Percentiles rank a stretch among this genome's conserved stretches.
Conservation (phyloP, 1,140 invertebrate genomes). For the Atta cephalotes region DNA sequence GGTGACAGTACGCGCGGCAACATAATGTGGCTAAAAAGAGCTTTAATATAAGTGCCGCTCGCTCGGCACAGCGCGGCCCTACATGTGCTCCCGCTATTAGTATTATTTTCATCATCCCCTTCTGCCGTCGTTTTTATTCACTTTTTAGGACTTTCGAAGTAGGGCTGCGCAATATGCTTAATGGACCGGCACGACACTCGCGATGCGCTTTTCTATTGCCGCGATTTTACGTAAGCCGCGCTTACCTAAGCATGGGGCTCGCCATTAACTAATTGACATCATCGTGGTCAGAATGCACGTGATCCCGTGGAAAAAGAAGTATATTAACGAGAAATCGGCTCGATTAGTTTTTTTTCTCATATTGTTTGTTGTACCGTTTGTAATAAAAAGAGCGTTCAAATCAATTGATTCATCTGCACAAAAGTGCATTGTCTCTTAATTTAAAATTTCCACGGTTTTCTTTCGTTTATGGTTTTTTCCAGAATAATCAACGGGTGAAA, state of each 20-base stretch:
- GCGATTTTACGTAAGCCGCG: slow-evolving; percentile 56
- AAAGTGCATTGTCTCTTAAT: slow-evolving; percentile 4
- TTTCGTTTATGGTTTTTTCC: background rate
- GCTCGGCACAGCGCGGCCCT: background rate
- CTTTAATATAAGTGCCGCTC: slow-evolving; percentile 55
- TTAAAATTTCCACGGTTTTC: background rate
- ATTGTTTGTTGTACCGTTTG: background rate
- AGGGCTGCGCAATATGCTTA: slow-evolving; percentile 72
- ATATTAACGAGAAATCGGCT: slow-evolving; percentile 39
- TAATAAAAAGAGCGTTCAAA: background rate
- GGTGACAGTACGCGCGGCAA: slow-evolving; percentile 31
- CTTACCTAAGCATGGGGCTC: slow-evolving; percentile 40
- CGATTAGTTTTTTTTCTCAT: background rate
- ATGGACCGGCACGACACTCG: slow-evolving; percentile 69
- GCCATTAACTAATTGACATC: slow-evolving; percentile 74
- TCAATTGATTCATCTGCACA: background rate
- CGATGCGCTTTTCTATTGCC: slow-evolving; percentile 63
- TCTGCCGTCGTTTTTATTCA: slow-evolving; percentile 12
- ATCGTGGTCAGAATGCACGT: slow-evolving; percentile 33
- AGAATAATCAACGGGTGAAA: slow-evolving; percentile 27
- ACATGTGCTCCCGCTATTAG: slow-evolving; percentile 54
- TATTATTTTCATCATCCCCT: slow-evolving; percentile 35
- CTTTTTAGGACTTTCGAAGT: slow-evolving; percentile 48
- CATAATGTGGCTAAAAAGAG: slow-evolving; percentile 51
- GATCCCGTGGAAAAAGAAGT: slow-evolving; percentile 23